Base-by-base conservation (phyloP, 1,140 invertebrate species). In the Harpegnathos saltator region DNA sequence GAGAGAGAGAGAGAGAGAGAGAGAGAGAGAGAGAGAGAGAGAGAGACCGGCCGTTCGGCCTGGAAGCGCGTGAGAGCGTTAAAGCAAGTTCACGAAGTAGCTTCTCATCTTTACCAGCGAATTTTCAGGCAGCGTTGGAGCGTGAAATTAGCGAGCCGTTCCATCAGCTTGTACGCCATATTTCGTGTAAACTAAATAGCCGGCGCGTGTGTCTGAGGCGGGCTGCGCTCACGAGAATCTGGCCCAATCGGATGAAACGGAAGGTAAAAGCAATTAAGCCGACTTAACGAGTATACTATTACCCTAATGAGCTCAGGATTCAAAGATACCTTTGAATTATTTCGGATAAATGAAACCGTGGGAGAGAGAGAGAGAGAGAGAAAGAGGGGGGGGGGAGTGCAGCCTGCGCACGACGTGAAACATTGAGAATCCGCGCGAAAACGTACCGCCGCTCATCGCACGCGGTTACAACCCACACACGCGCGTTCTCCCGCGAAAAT, bases 61-160 rank as follows among this genome's bases (percentile, higher is more conserved):
- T 5, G 24, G 44, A 50, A 29, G 52, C 29, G 24, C 52, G 38
- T 4, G 50, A 54, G 44, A 66, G 44, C 4, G 26, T 29, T 63
- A 24, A 71, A 63, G 17, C 14, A 59, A 71, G 65, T 24, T 50
- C n/a, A 17, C 48, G 73, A 58, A 61, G 44, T 22, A 65, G 69
- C 54, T 72, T 11, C 82, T 81, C 82, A 52, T 69, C 68, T 68
- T 68, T n/a, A 54, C 24, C 29, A 54, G 29, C 22, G 58, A 89
- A 89, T 90, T 90, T 87, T 89, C 88, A 78, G 33, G 50, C 33
- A 85, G 61, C 81, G 56, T 14, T 81, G 80, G 87, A 75, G 83
- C 88, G 85, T 90, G 85, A 90, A 89, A 90, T 89, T 87, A 87
- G 86, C 72, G 68, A 80, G 26, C 68, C 63, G 48, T 78, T 83